Evolutionary conservation across 2,113 vertebrate genomes (phyloP).

Genomic region (Equus przewalskii): DNA sequence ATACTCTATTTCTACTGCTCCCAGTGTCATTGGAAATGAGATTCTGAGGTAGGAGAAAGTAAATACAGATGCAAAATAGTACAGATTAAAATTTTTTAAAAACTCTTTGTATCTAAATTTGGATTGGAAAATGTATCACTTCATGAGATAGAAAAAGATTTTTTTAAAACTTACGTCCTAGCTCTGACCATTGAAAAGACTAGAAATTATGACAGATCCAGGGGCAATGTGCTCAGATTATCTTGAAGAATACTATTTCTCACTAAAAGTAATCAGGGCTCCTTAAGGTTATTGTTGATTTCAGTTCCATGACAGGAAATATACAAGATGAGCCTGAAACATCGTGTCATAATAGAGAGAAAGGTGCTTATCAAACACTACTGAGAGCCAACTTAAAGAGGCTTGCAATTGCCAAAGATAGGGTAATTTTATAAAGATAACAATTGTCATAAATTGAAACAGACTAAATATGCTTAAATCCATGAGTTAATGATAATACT

Average conservation of each 20-base stretch:
- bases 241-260: neutral
- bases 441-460: neutral
- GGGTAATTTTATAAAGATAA: neutral
- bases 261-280: neutral
- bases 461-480: neutral
- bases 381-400: neutral
- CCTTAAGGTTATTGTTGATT: neutral
- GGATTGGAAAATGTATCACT: neutral
- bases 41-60: neutral
- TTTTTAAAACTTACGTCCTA: neutral
- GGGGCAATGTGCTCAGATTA: neutral
- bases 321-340: neutral
- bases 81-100: neutral
- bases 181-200: neutral
- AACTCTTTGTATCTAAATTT: neutral
- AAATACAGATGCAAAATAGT: neutral
- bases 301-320: neutral
- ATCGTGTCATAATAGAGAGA: neutral
- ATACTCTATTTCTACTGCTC: neutral
- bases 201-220: neutral
- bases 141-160: neutral
- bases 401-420: neutral
- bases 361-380: neutral
- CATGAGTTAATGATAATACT: neutral
- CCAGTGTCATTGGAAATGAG: neutral